Evolutionary conservation across 2,113 vertebrate species (phyloP), one percentile per base, ranked within the genome.

Genomic region (Tragelaphus scriptus): DNA sequence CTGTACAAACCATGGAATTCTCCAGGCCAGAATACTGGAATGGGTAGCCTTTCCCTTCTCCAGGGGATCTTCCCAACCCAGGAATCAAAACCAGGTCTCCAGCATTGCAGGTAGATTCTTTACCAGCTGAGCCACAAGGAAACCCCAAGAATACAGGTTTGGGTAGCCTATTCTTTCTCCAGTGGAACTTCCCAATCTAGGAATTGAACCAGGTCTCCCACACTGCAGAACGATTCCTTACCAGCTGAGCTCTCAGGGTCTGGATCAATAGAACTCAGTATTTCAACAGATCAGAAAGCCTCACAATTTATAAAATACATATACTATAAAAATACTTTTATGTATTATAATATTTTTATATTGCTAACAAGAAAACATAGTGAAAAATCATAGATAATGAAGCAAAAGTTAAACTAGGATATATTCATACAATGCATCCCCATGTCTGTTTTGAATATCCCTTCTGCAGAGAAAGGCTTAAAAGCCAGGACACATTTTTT

Each of bases 151-250:
- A 68, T 68, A 36, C 17, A 68, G 4, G 17, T 36, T 68, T 36
- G 32, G 32, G 17, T 68, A 68, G 32, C 8, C 65, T 68, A 68
- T 68, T 40, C 16, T 8, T 68, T 68, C 32, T 36, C 32, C 32
- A 68, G 65, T 4, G 19, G 17, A 68, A 36, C 32, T 68, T 68
- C 8, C 32, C 65, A 68, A 68, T n/a, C 65, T 32, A 68, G 8
- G 17, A 68, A 68, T 68, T 1, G 0, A 68, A 68, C 65, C 1
- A 1, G 4, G 65, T 21, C 4, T 68, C 9, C 17, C 0, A 0
- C 17, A 36, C 36, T 21, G 17, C 17, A 68, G 17, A n/a, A 9
- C 1, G 9, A 36, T 68, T 68, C 65, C 32, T 21, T 36, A 68
- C 9, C 17, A 36, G 32, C 17, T 68, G 32, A 68, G 2, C 2